phyloP scores from a whole-genome alignment of 2,113 vertebrate species.

The Siniperca chuatsi region DNA sequence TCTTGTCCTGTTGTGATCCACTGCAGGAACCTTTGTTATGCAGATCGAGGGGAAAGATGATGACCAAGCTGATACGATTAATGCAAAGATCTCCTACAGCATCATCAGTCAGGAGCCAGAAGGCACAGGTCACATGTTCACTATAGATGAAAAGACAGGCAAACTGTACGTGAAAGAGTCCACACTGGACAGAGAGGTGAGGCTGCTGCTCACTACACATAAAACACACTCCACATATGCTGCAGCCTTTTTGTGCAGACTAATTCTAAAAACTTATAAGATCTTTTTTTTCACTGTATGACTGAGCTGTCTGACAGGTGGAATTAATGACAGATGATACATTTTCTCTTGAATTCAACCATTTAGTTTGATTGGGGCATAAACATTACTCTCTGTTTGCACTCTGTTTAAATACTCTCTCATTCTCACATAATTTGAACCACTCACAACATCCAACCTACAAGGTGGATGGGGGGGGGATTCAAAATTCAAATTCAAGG shows the following conservation, averaged over 20 bases:
- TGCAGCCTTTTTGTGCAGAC: not conserved
- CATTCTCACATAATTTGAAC: not conserved
- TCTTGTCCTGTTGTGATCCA: conserved; percentile 32
- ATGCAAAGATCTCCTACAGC: conserved; percentile 76
- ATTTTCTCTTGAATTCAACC: not conserved
- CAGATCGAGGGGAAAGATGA: conserved; percentile 74
- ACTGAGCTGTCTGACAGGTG: not conserved
- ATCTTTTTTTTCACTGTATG: not conserved
- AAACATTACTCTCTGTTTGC: no score
- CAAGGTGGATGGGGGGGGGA: not conserved
- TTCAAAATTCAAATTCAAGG: not conserved
- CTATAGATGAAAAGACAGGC: conserved; percentile 72
- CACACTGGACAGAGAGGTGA: conserved; percentile 83
- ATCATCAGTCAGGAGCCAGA: conserved; percentile 80
- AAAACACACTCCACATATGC: not conserved
- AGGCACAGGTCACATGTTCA: conserved; percentile 68
- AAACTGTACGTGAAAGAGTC: conserved; percentile 74
- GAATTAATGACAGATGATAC: not conserved
- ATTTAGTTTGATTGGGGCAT: no score
- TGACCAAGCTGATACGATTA: conserved; percentile 70
- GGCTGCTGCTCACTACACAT: not conserved
- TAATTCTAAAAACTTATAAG: not conserved
- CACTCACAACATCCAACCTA: not conserved
- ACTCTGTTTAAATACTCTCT: not conserved
- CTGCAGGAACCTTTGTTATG: conserved; percentile 77